Percentiles rank a stretch among this genome's conserved stretches.
These are phyloP conservation scores for Ctenomys sociabilis DNA, from an alignment of 2,113 vertebrate genomes.

Conservation along the genomic window DNA sequence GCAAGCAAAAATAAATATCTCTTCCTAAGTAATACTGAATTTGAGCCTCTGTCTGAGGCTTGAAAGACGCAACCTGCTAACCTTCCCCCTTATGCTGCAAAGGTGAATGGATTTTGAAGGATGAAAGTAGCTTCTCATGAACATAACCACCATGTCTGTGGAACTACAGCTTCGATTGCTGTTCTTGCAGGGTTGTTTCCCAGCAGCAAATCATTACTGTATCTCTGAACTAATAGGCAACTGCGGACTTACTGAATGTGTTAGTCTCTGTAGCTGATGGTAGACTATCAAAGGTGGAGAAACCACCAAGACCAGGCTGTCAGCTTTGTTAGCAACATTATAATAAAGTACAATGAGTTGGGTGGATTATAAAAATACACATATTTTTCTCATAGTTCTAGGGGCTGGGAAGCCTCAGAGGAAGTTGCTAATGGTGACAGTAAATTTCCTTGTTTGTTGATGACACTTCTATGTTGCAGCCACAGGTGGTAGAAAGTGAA, in stretches of 20 bases:
- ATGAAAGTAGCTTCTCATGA: neutral
- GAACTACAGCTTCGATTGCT: conserved; percentile 12
- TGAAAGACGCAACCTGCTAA: neutral
- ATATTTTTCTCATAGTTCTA: neutral
- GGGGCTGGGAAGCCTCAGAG: neutral
- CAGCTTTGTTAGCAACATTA: neutral
- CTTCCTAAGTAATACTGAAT: neutral
- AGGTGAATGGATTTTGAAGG: neutral
- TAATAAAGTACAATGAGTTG: neutral
- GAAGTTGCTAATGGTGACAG: neutral
- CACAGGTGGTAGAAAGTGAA: neutral
- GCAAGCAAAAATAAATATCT: neutral
- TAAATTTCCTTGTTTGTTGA: neutral
- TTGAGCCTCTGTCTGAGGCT: neutral
- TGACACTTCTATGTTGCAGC: neutral
- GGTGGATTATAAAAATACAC: neutral
- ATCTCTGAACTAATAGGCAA: neutral
- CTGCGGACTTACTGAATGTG: neutral
- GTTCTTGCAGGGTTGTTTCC: neutral
- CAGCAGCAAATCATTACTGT: neutral
- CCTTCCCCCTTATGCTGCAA: neutral
- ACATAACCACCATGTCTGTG: neutral
- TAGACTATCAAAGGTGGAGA: neutral
- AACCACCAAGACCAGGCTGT: neutral
- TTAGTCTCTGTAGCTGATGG: neutral